Conservation (phyloP, 2,113 vertebrate genomes). For the Hemibagrus wyckioides region DNA sequence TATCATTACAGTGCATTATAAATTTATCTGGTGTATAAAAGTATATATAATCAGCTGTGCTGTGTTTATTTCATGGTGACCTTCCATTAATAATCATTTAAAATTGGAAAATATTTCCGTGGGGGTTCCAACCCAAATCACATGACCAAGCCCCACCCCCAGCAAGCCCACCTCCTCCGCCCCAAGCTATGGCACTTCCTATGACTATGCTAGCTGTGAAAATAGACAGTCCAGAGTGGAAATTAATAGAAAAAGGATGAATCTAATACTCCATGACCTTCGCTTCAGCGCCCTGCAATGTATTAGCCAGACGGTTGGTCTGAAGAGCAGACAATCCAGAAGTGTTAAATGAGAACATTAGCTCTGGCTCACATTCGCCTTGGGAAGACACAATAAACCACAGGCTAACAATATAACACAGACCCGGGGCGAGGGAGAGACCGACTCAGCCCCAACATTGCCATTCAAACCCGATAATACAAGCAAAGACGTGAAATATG, state of each 20-base stretch:
- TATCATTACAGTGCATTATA: not conserved
- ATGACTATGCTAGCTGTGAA: conserved; percentile 62
- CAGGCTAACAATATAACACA: conserved; percentile 69
- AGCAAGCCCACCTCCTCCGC: not conserved
- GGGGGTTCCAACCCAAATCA: not conserved
- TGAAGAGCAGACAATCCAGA: conserved; percentile 70
- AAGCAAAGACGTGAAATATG: conserved; percentile 42
- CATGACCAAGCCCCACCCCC: not conserved
- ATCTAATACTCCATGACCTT: conserved; percentile 75
- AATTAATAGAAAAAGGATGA: conserved; percentile 69
- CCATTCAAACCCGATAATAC: conserved; percentile 29
- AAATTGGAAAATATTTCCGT: not conserved
- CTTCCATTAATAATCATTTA: not conserved
- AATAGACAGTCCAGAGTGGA: conserved; percentile 70
- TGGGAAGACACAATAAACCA: conserved; percentile 71
- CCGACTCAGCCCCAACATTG: conserved; percentile 22
- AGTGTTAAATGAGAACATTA: conserved; percentile 75
- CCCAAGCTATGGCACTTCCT: not conserved
- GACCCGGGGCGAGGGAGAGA: conserved; percentile 29
- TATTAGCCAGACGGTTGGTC: conserved; percentile 70
- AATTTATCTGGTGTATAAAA: not conserved
- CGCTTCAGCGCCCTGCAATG: conserved; percentile 69
- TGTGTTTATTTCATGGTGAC: not conserved
- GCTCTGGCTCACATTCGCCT: conserved; percentile 61
- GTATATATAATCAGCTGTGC: not conserved